phyloP scores from a whole-genome alignment of 2,888 invertebrate genomes.

The Galerucella calmariensis region DNA sequence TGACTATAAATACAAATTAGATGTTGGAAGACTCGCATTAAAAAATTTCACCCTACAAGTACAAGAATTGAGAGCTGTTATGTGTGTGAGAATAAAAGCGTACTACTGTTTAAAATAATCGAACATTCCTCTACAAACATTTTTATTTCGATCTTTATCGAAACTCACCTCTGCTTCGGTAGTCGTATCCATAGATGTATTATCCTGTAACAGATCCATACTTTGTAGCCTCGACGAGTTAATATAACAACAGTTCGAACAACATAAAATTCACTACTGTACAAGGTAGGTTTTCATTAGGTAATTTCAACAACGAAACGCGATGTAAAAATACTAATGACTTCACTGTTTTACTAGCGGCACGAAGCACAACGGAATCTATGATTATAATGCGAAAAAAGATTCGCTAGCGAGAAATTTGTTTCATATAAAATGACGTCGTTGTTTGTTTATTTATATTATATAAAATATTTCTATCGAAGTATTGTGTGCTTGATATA shows the following conservation, averaged over 20 bases:
- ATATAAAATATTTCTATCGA: neutral
- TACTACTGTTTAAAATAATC: too few species aligned
- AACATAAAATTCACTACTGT: constrained; percentile 20
- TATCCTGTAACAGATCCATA: neutral
- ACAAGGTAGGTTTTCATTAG: constrained; percentile 29
- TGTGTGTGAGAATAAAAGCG: too few species aligned
- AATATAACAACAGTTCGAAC: neutral
- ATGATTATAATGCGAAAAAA: constrained; percentile 2
- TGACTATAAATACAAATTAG: too few species aligned
- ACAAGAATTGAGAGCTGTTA: too few species aligned
- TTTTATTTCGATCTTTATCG: neutral
- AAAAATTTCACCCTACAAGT: too few species aligned
- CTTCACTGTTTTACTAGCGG: constrained; percentile 26
- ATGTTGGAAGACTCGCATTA: too few species aligned
- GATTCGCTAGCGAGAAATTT: neutral
- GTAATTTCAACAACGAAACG: constrained; percentile 25
- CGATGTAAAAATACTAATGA: constrained; percentile 34
- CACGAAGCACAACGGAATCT: constrained; percentile 25
- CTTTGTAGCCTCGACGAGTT: neutral
- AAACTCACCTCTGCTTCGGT: neutral
- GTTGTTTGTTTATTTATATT: constrained; percentile 3
- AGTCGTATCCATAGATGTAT: too few species aligned
- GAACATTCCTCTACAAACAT: neutral
- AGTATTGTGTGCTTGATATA: neutral
- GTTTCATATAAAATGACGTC: neutral